phyloP scores from a whole-genome alignment of 2,797 vertebrate genomes.

The Intellagama lesueurii region DNA sequence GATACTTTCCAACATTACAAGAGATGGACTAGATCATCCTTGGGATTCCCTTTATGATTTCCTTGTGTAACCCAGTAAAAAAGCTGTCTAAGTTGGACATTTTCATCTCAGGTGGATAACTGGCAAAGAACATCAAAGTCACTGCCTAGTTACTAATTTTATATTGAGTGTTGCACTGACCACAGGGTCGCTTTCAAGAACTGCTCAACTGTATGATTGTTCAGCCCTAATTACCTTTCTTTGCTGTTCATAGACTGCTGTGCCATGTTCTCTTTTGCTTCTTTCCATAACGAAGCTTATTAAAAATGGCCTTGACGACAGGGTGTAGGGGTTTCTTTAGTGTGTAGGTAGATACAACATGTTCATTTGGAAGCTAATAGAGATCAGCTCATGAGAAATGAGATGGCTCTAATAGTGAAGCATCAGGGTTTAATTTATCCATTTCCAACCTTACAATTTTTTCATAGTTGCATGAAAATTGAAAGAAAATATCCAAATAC shows the following conservation, averaged over 20 bases:
- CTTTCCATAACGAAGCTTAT: neutral
- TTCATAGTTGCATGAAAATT: too few species aligned
- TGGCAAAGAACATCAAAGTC: neutral
- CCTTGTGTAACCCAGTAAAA: neutral
- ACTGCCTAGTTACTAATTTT: too few species aligned
- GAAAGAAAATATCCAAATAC: too few species aligned
- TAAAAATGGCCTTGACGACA: fast-evolving
- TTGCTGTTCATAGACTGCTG: fast-evolving
- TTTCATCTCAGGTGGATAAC: neutral
- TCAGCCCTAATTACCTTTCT: neutral
- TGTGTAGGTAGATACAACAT: too few species aligned
- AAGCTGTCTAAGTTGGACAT: neutral
- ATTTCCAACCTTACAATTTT: too few species aligned
- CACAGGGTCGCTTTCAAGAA: neutral
- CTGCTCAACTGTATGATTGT: neutral
- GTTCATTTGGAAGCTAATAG: too few species aligned
- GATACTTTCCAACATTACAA: too few species aligned
- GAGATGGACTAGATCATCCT: too few species aligned
- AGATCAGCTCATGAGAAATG: too few species aligned
- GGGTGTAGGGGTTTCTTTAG: neutral
- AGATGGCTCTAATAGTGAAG: too few species aligned
- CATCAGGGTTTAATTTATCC: too few species aligned
- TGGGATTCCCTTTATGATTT: neutral
- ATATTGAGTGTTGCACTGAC: too few species aligned
- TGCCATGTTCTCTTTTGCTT: neutral